Evolutionary conservation across 1,140 invertebrate species (phyloP).

Genomic region (Zelostemma sp.): DNA sequence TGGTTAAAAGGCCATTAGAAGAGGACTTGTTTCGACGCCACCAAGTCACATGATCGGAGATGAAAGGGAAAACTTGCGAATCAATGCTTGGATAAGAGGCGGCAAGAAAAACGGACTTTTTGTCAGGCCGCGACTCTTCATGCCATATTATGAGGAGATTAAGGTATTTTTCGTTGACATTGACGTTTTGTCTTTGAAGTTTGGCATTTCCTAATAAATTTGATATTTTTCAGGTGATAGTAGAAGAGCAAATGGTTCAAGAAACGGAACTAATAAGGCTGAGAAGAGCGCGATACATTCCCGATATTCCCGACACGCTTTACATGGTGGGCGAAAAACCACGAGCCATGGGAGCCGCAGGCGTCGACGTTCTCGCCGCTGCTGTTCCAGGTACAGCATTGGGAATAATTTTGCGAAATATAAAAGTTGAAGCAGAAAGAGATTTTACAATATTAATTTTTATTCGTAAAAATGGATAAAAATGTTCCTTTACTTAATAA

Average conservation of each 20-base stretch:
- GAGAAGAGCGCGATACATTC: conserved; percentile 77
- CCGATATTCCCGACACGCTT: conserved; percentile 91
- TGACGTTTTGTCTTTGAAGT: too few relatives aligned
- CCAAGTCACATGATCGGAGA: conserved; percentile 89
- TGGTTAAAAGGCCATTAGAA: conserved; percentile 78
- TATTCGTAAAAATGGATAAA: too few relatives aligned
- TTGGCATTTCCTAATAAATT: neutral
- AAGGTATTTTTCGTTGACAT: too few relatives aligned
- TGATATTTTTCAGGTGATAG: conserved; percentile 73
- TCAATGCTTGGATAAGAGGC: conserved; percentile 89
- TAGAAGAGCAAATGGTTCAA: conserved; percentile 87
- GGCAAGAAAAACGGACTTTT: conserved; percentile 85
- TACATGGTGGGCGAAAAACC: conserved; percentile 89
- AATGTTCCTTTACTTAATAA: too few relatives aligned
- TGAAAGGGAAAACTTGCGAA: conserved; percentile 76
- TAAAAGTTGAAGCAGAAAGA: too few relatives aligned
- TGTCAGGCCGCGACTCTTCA: conserved; percentile 88
- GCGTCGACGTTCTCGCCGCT: conserved; percentile 74
- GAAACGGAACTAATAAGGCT: conserved; percentile 83
- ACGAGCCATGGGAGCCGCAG: conserved; percentile 74
- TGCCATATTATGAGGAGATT: conserved; percentile 94
- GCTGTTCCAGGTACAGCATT: conserved; percentile 70
- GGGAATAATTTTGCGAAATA: too few relatives aligned
- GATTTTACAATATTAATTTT: too few relatives aligned
- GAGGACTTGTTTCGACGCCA: conserved; percentile 87